Base-by-base conservation (phyloP, 2,888 invertebrate species). In the Tethea ocularis region DNA sequence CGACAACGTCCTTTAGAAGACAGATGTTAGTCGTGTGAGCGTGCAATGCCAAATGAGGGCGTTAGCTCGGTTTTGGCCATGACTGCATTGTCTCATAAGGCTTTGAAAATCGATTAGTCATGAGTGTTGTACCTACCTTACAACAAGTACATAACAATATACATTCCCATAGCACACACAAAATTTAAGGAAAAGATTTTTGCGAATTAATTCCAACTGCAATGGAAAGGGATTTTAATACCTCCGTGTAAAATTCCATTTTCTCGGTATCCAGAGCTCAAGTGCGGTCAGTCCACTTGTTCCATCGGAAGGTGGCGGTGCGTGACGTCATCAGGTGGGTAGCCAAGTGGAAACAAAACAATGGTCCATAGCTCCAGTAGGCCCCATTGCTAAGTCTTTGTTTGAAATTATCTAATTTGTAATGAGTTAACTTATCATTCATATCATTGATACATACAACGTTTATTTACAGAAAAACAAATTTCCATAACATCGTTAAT, bases 281-380 rank as follows among this genome's bases (percentile, higher is more conserved):
- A 60, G 66, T 68, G 66, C 74, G 46, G 46, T 46, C 46, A 46
- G 46, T 46, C 68, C 66, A 82, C 84, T 85, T 86, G 84, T 72
- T 75, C 75, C 81, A 80, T 76, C 75, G 78, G 78, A 78, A 86
- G 82, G 85, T 86, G 87, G 82, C 85, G 83, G 74, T 65, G 88
- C 88, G 83, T 91, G 88, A 85, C 88, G 86, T 89, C 84, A 90
- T 87, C 87, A 82, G 85, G 82, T 85, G 78, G 73, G 67, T 83
- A 80, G 77, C 89, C 85, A 80, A 80, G 82, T 87, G 89, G 86
- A 88, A 91, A 86, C 80, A 74, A 81, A 87, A 85, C 85, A 86
- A 86, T 83, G 80, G 72, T 61, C 71, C 71, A 71, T 78, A 69
- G 67, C 70, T 70, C 67, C 67, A 64, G 63, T 72, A 67, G 74